Evolutionary conservation across 2,888 invertebrate species (phyloP).

Genomic region (Xanthorhoe spadicearia): DNA sequence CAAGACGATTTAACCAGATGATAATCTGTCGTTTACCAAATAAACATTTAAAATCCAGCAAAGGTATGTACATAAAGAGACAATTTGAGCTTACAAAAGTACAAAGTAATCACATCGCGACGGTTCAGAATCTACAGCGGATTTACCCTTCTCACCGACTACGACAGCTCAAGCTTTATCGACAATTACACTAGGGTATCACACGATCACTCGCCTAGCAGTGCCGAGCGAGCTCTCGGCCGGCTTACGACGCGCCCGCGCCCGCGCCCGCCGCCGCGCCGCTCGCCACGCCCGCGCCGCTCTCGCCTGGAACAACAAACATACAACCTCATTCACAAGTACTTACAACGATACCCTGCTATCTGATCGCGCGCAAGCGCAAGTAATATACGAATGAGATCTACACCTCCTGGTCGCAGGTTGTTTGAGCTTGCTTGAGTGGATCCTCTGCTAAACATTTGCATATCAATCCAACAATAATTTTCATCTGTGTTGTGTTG

Average conservation of each 20-base stretch:
- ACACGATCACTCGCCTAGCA: slow-evolving; percentile 77
- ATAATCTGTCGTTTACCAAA: slow-evolving; percentile 74
- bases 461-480: too few relatives aligned
- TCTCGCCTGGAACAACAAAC: slow-evolving; percentile 49
- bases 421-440: too few relatives aligned
- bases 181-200: slow-evolving; percentile 79
- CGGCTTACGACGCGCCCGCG: slow-evolving; percentile 65
- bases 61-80: slow-evolving; percentile 81
- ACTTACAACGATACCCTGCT: too few relatives aligned
- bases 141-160: slow-evolving; percentile 81
- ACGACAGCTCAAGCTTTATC: slow-evolving; percentile 80
- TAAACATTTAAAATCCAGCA: slow-evolving; percentile 70
- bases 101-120: slow-evolving; percentile 82
- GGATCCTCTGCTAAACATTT: too few relatives aligned
- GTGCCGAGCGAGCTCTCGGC: slow-evolving; percentile 27
- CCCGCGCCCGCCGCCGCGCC: slow-evolving; percentile 60
- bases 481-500: too few relatives aligned
- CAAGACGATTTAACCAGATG: slow-evolving; percentile 71
- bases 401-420: too few relatives aligned
- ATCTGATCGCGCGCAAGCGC: too few relatives aligned
- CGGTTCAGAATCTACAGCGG: slow-evolving; percentile 79
- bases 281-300: slow-evolving; percentile 53
- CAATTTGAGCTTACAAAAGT: slow-evolving; percentile 84
- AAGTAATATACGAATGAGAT: too few relatives aligned
- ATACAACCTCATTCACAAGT: slow-evolving; percentile 5